Percentiles rank a stretch among this genome's conserved stretches.
Evolutionary conservation across 2,797 vertebrate genomes (phyloP).

Genomic region (Gila robusta): DNA sequence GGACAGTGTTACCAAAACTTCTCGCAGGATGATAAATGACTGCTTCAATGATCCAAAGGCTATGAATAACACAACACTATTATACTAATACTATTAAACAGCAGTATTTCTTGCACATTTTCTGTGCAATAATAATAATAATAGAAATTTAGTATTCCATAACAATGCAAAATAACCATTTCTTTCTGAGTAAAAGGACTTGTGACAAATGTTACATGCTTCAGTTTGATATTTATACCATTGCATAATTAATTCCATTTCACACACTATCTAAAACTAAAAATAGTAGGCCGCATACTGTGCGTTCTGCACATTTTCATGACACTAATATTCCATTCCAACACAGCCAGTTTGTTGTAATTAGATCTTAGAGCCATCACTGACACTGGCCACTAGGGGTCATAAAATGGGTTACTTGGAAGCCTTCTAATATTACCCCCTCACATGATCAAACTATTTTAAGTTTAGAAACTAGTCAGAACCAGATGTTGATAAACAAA

Average conservation of each 20-base stretch:
- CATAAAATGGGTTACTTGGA: conserved; percentile 19
- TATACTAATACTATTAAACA: background rate
- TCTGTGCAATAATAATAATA: background rate
- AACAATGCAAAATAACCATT: background rate
- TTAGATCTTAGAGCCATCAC: background rate
- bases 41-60: background rate
- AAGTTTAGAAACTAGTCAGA: conserved; percentile 50
- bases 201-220: background rate
- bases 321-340: background rate
- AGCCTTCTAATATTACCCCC: conserved; percentile 65
- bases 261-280: background rate
- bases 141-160: background rate
- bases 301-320: background rate
- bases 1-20: background rate
- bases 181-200: background rate
- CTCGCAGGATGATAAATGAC: background rate
- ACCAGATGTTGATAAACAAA: conserved; percentile 49
- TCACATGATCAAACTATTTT: conserved; percentile 70
- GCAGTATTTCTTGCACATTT: background rate
- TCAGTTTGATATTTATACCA: background rate
- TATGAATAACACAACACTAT: background rate
- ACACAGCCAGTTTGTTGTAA: background rate
- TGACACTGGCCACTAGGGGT: conserved; percentile 38
- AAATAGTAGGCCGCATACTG: background rate
- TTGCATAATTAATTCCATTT: background rate